phyloP scores from a whole-genome alignment of 1,140 invertebrate genomes.

The Coboldia fuscipes region DNA sequence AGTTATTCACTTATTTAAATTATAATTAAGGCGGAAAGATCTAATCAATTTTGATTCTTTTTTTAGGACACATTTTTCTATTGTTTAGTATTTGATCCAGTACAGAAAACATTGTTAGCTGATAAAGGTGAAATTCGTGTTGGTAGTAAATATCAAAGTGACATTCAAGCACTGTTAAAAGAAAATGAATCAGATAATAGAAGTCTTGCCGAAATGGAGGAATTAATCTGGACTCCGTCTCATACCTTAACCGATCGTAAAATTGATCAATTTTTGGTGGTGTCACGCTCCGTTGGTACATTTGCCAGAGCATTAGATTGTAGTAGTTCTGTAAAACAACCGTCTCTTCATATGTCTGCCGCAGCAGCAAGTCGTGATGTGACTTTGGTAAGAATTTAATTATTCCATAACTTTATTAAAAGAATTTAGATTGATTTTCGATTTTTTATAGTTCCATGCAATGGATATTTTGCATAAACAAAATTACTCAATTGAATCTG shows the following conservation, averaged over 20 bases:
- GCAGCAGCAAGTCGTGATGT: conserved; percentile 96
- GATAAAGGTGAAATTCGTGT: conserved; percentile 89
- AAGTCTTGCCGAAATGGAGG: conserved; percentile 62
- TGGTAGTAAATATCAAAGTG: conserved; percentile 91
- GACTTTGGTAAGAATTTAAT: conserved; percentile 48
- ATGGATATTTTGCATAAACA: too few species aligned
- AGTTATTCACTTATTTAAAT: too few species aligned
- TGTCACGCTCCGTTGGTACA: conserved; percentile 93
- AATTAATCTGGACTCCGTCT: conserved; percentile 80
- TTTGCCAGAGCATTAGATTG: conserved; percentile 97
- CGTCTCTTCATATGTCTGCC: conserved; percentile 95
- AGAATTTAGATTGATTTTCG: conserved; percentile 1
- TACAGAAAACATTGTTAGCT: conserved; percentile 93
- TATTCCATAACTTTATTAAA: background rate
- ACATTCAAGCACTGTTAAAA: conserved; percentile 50
- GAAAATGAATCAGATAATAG: conserved; percentile 58
- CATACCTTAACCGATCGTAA: conserved; percentile 81
- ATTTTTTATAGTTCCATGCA: conserved; percentile 44
- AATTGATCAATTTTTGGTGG: conserved; percentile 96
- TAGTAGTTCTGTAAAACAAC: conserved; percentile 93
- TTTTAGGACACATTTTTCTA: conserved; percentile 94
- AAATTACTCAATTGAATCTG: conserved; percentile 80
- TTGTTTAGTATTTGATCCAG: conserved; percentile 96
- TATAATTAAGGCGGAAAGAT: too few species aligned
- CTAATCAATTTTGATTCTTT: conserved; percentile 19